Conservation (phyloP, 2,113 vertebrate genomes). For the Terrapene triunguis region DNA sequence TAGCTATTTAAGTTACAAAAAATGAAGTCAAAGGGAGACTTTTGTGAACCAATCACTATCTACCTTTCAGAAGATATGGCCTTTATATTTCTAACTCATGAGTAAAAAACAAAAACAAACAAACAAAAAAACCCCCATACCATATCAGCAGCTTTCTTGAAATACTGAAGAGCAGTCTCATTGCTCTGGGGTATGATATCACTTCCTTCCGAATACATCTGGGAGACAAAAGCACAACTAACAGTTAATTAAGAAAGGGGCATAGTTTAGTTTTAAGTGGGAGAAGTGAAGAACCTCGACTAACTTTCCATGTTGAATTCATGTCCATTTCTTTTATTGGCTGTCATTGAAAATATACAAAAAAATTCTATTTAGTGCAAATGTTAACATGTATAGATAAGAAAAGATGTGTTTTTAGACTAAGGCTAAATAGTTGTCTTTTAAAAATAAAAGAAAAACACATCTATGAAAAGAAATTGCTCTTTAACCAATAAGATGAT, state of each 20-base stretch:
- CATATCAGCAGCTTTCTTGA: conserved; percentile 98
- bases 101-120: background rate
- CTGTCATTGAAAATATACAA: background rate
- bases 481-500: background rate
- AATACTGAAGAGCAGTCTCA: conserved; percentile 96
- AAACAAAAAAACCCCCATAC: conserved; percentile 73
- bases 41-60: background rate
- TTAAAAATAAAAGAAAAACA: background rate
- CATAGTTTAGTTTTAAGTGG: background rate
- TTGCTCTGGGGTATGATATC: conserved; percentile 95
- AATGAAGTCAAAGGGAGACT: background rate
- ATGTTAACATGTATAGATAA: background rate
- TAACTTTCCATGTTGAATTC: background rate
- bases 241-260: background rate
- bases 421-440: background rate
- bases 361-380: background rate
- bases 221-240: conserved; percentile 43
- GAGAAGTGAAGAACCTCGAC: background rate
- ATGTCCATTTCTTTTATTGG: background rate
- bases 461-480: background rate
- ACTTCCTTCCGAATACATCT: conserved; percentile 99
- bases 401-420: background rate
- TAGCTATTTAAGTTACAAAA: background rate
- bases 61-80: background rate
- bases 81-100: background rate